Evolutionary conservation across 2,888 invertebrate genomes (phyloP), one percentile per base, ranked within the genome.

Genomic region (Pheosia tremula): DNA sequence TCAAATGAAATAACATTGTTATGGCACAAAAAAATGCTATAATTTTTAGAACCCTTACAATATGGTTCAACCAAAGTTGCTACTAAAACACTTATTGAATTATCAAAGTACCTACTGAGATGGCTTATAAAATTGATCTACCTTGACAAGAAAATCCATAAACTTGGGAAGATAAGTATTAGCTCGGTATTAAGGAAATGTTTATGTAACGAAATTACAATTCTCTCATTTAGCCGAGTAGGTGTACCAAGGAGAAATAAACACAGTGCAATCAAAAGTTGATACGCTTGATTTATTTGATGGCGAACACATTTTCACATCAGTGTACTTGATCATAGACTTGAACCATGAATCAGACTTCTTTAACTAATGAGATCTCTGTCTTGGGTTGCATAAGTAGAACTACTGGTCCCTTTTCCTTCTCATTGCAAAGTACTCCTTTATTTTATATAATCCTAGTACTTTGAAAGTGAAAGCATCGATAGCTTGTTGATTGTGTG

Each of bases 211-310:
- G 60, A 62, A 64, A 64, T 73, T 69, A 68, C 67, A 67, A 64
- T 61, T 72, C 67, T 72, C 62, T 64, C 66, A 66, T 71, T 71
- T 57, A 47, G 56, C 59, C 62, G 60, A 62, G 61, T 61, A 64
- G 60, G 66, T 63, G 64, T 72, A 75, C 68, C 36, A 47, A 57
- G 65, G 60, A 69, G 58, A 73, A 74, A 71, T 75, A 77, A 74
- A 74, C 65, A 77, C 71, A 77, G 70, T 69, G 80, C 83, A 82
- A 84, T 74, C 76, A 69, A 80, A 79, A 82, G 79, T 83, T 83
- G 3, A 36, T 47, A 47, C 24, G 24, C 3, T 24, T 13, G 8
- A 47, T 5, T 47, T 47, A 47, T 47, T 47, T n/a, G 47, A 47
- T 47, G 11, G n/a, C n/a, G 41, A 8, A 41, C 6, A 8, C 6